Conservation (phyloP, 2,888 invertebrate genomes). For the Drosophila pseudotalamancana region DNA sequence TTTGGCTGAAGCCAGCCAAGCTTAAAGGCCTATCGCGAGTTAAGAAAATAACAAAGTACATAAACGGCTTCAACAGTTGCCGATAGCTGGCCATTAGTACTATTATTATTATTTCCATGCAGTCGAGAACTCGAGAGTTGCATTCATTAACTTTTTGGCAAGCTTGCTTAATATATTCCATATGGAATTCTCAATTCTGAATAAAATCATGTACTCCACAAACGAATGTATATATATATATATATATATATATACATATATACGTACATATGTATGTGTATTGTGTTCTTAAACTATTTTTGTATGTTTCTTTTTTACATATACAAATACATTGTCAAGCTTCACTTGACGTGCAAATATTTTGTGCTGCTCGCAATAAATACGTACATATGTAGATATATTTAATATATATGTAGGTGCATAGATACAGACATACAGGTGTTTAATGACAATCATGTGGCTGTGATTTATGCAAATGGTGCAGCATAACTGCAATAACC, state of each 20-base stretch:
- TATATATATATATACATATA: neutral
- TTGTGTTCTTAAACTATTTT: neutral
- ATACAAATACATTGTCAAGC: slow-evolving; percentile 10
- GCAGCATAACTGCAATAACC: slow-evolving; percentile 36
- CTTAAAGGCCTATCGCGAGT: neutral
- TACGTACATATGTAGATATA: neutral
- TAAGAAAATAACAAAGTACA: neutral
- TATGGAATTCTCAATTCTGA: no score
- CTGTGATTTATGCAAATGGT: slow-evolving; percentile 65
- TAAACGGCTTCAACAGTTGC: slow-evolving; percentile 1
- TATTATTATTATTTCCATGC: neutral
- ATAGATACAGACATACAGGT: slow-evolving; percentile 48
- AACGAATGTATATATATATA: neutral
- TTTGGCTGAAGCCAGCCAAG: neutral
- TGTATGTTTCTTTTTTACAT: slow-evolving; percentile 7
- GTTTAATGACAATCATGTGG: slow-evolving; percentile 65
- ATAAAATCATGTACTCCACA: neutral
- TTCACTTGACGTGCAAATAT: slow-evolving; percentile 44
- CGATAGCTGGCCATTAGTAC: neutral
- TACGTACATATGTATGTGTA: neutral
- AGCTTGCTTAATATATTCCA: no score
- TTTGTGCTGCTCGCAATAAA: slow-evolving; percentile 35
- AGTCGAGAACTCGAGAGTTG: no score
- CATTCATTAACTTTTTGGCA: no score
- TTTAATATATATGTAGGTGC: neutral